Conservation (phyloP, 2,888 invertebrate genomes). For the Athetis lepigone region DNA sequence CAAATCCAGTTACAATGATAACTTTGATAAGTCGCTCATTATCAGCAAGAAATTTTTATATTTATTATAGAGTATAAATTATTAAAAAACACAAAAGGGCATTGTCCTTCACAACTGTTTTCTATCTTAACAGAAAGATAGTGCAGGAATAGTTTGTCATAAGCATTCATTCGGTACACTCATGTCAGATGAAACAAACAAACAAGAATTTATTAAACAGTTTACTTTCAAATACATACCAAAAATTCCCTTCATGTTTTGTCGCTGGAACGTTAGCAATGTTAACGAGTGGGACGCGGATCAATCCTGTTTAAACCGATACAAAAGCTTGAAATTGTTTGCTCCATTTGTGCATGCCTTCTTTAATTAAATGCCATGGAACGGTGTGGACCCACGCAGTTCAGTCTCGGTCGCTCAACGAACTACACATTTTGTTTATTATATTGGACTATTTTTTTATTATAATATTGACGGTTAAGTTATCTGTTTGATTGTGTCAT, state of each 20-base stretch:
- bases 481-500: slow-evolving; percentile 63
- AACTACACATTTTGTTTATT: slow-evolving; percentile 51
- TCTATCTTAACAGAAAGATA: slow-evolving; percentile 17
- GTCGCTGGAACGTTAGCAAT: slow-evolving; percentile 52
- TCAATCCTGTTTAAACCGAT: slow-evolving; percentile 89
- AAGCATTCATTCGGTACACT: slow-evolving; percentile 17
- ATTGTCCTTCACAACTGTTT: slow-evolving; percentile 36
- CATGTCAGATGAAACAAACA: slow-evolving; percentile 26
- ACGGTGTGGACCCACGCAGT: slow-evolving; percentile 74
- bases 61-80: slow-evolving; percentile 26
- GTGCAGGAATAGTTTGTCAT: slow-evolving; percentile 30
- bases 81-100: slow-evolving; percentile 33
- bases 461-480: slow-evolving; percentile 49
- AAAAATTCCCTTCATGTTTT: slow-evolving; percentile 44
- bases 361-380: slow-evolving; percentile 81
- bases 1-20: slow-evolving; percentile 31
- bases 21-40: slow-evolving; percentile 24
- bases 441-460: slow-evolving; percentile 17
- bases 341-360: slow-evolving; percentile 77
- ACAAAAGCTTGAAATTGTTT: slow-evolving; percentile 79
- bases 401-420: slow-evolving; percentile 70
- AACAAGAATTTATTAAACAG: slow-evolving; percentile 6
- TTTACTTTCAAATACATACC: slow-evolving; percentile 28
- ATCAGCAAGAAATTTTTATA: slow-evolving; percentile 35
- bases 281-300: slow-evolving; percentile 76